Evolutionary conservation across 2,113 vertebrate species (phyloP), one percentile per base, ranked within the genome.

Genomic region (Equus przewalskii): DNA sequence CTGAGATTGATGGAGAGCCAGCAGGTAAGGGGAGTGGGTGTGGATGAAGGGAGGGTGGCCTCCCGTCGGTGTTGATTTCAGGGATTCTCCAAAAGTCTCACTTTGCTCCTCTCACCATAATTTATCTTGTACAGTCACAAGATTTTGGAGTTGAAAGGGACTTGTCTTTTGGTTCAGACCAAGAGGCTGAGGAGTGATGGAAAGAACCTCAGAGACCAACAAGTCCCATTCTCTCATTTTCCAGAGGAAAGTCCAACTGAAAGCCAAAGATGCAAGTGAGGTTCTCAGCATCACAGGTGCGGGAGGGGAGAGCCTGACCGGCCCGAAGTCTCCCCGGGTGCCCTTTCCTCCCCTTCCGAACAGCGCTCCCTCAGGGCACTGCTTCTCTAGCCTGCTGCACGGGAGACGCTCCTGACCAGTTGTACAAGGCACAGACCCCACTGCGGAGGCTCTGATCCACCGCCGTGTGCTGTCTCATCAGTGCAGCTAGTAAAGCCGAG

Each of bases 171-270:
- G 16, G 33, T 60, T 78, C 30, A 33, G 69, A 36, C 51, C 54
- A 69, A 62, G 41, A 87, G 16, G 51, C 8, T 36, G 13, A 62
- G 12, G 16, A 60, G 18, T 62, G n/a, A 54, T 30, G n/a, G 51
- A 69, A 91, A 70, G 56, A 58, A 69, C 10, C n/a, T 79, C 33
- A 5, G 41, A 79, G 64, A 94, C 46, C 22, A 65, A 65, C 24
- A n/a, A 49, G 56, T 69, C 44, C n/a, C 56, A 33, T 41, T 33
- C 58, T 84, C 58, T 84, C 51, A 62, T 93, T 88, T 54, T 94
- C 28, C 22, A 72, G 44, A 70, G 89, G 22, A 18, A 96, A 75
- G 3, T 54, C 60, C 65, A 95, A n/a, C 30, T 81, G 73, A 89
- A 96, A 91, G 33, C 13, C 54, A 41, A 41, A 89, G 33, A 87